A percentile compares a stretch with the other conserved stretches of the same genome.
Evolutionary conservation across 2,113 vertebrate genomes (phyloP).

Genomic region (Mustelus asterias): DNA sequence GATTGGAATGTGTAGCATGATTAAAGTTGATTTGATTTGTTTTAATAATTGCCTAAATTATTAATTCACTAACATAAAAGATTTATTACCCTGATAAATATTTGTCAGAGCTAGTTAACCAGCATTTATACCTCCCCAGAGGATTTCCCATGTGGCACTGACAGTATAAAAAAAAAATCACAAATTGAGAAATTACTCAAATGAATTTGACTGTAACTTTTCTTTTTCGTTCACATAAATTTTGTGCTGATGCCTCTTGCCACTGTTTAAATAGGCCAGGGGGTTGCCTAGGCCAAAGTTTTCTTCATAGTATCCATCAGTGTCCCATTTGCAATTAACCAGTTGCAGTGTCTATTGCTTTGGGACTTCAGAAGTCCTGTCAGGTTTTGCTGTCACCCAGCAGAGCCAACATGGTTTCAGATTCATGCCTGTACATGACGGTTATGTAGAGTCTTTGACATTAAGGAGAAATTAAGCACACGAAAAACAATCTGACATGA

Average conservation of each 20-base stretch:
- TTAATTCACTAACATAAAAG: background rate
- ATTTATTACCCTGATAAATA: background rate
- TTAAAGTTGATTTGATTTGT: background rate
- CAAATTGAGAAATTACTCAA: background rate
- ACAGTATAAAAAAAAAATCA: background rate
- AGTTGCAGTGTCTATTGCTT: background rate
- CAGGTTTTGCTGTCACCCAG: background rate
- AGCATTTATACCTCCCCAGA: background rate
- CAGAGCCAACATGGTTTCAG: background rate
- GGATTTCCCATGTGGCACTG: background rate
- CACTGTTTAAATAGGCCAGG: background rate
- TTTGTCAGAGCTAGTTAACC: background rate
- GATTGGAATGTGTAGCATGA: background rate
- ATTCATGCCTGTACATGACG: background rate
- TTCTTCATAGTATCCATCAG: background rate
- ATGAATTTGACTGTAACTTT: background rate
- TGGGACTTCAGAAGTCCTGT: background rate
- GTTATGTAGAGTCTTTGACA: background rate
- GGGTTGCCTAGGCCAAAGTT: background rate
- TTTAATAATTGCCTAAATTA: background rate
- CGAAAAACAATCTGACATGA: background rate
- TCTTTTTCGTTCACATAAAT: background rate
- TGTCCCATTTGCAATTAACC: background rate
- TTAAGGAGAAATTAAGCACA: background rate
- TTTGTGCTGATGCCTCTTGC: background rate